phyloP scores from a whole-genome alignment of 2,888 invertebrate genomes.

The Dromius quadrimaculatus region DNA sequence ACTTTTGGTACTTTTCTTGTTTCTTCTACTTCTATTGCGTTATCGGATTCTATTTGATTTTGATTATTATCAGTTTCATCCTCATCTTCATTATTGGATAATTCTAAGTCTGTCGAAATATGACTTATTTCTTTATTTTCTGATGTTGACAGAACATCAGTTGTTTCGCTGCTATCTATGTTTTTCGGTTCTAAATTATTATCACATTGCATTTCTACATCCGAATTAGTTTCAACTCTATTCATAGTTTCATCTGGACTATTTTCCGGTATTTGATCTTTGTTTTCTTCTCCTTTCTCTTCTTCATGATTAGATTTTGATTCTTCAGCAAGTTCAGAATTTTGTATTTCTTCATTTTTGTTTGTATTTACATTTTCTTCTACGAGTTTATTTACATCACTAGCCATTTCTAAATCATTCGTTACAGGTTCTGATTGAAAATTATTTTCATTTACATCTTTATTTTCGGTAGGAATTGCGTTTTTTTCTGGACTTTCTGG shows the following conservation, averaged over 20 bases:
- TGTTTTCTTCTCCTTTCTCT: constrained; percentile 47
- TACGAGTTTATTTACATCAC: neutral
- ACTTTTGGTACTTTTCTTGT: constrained; percentile 75
- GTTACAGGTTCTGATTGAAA: constrained; percentile 29
- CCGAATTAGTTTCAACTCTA: constrained; percentile 51
- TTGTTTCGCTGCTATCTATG: constrained; percentile 41
- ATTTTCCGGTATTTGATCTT: constrained; percentile 41
- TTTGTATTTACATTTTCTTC: constrained; percentile 24
- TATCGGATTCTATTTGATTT: constrained; percentile 20
- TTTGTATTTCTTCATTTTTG: constrained; percentile 8
- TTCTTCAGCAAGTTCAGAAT: constrained; percentile 23
- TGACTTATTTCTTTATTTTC: constrained; percentile 22
- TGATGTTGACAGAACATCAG: constrained; percentile 9
- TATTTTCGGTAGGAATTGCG: constrained; percentile 27
- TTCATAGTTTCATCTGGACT: constrained; percentile 21
- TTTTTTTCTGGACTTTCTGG: constrained; percentile 12
- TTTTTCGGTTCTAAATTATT: constrained; percentile 31
- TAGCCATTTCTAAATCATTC: constrained; percentile 5
- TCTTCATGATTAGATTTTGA: constrained; percentile 52
- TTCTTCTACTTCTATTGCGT: constrained; percentile 56
- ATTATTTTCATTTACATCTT: constrained; percentile 26
- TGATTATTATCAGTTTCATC: neutral
- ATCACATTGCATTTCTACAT: constrained; percentile 22
- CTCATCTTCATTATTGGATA: constrained; percentile 32
- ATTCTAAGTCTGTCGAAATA: constrained; percentile 14